These are phyloP conservation scores for Uloborus plumipes DNA, from an alignment of 2,888 invertebrate species.

Conservation along the genomic window DNA sequence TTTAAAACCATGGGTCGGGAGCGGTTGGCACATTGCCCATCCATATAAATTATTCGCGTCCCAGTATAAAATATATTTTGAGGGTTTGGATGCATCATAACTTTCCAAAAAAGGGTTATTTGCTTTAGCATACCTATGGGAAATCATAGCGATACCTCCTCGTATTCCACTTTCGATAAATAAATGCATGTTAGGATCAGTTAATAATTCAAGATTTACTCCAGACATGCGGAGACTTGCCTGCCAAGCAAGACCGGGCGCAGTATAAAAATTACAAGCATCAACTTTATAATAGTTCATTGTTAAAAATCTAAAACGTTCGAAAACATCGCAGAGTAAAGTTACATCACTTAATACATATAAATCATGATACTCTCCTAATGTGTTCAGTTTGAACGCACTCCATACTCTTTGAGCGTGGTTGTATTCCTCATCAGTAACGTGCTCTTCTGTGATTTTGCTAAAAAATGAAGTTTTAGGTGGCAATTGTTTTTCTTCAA, in stretches of 20 bases:
- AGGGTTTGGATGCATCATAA: constrained; percentile 10
- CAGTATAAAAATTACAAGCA: no score
- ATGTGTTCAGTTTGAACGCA: no score
- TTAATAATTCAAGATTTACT: constrained; percentile 4
- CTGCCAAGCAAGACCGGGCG: neutral
- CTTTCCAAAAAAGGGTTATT: constrained; percentile 14
- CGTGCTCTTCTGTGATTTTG: no score
- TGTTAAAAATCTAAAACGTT: no score
- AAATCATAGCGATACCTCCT: neutral
- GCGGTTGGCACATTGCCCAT: constrained; percentile 25
- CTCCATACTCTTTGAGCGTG: no score
- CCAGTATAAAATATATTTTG: constrained; percentile 23
- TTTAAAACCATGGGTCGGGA: constrained; percentile 43
- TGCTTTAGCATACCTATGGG: constrained; percentile 17
- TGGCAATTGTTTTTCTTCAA: constrained; percentile 1
- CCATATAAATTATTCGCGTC: constrained; percentile 57
- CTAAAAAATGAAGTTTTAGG: neutral
- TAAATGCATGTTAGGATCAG: no score
- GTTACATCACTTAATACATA: no score
- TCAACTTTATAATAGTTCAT: no score
- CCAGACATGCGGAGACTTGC: neutral
- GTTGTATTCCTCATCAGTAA: no score
- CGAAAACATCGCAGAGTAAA: no score
- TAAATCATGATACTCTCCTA: no score
- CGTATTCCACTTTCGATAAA: neutral